Percentiles rank a stretch among this genome's conserved stretches.
Conservation (phyloP, 2,888 invertebrate species). For the Euplexia lucipara region DNA sequence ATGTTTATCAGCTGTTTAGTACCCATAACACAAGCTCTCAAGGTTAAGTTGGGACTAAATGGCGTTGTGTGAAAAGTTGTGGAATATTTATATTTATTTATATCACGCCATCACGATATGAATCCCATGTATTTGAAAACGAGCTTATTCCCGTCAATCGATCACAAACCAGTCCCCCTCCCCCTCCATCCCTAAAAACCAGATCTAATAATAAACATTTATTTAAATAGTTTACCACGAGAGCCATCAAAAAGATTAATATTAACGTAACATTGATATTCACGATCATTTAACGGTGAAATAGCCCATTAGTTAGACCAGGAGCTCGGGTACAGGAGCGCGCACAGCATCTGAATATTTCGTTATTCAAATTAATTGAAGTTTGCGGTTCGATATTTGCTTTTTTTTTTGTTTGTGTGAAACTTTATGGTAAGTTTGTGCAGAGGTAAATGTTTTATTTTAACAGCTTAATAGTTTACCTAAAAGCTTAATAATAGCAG, state of each 20-base stretch:
- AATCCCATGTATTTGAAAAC: too few relatives aligned
- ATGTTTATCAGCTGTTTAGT: too few relatives aligned
- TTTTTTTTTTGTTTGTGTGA: conserved; percentile 3
- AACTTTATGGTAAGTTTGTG: background rate
- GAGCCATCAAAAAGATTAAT: conserved; percentile 48
- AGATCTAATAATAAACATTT: conserved; percentile 54
- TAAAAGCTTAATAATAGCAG: too few relatives aligned
- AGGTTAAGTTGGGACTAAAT: too few relatives aligned
- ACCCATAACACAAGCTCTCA: too few relatives aligned
- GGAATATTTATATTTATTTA: too few relatives aligned
- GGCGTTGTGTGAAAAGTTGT: too few relatives aligned
- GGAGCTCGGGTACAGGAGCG: conserved; percentile 45
- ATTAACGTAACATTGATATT: conserved; percentile 63
- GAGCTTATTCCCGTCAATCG: too few relatives aligned
- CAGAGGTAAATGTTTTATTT: too few relatives aligned
- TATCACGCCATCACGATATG: too few relatives aligned
- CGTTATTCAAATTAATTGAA: conserved; percentile 56
- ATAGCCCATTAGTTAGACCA: conserved; percentile 57
- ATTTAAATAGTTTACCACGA: conserved; percentile 47
- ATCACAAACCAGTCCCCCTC: too few relatives aligned
- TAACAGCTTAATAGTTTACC: too few relatives aligned
- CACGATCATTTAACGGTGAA: conserved; percentile 54
- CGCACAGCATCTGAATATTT: conserved; percentile 50
- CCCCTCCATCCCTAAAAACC: conserved; percentile 10
- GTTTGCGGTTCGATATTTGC: conserved; percentile 23